Evolutionary conservation across 2,888 invertebrate genomes (phyloP).

Genomic region (Aphodius granarius): DNA sequence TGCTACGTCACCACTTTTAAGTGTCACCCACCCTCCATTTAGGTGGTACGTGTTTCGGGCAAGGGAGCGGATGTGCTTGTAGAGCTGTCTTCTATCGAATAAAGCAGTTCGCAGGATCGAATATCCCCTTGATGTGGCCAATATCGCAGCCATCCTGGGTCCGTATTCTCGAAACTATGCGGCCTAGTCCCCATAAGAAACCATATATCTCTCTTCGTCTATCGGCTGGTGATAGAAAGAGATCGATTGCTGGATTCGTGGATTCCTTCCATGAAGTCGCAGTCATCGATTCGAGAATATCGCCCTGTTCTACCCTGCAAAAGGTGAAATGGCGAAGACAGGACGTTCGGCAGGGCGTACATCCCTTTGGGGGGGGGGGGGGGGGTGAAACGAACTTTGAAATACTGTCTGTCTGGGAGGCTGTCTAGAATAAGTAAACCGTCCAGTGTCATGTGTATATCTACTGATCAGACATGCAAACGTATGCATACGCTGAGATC

Average conservation of each 20-base stretch:
- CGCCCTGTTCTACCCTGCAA: too few species aligned
- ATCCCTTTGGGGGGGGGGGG: slow-evolving; percentile 1
- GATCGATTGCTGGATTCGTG: too few species aligned
- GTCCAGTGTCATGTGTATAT: not conserved
- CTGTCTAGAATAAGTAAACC: not conserved
- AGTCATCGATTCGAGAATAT: too few species aligned
- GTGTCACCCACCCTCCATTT: not conserved
- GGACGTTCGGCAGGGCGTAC: not conserved
- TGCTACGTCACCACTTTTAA: not conserved
- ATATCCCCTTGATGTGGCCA: not conserved
- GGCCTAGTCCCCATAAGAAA: too few species aligned
- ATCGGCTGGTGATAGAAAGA: too few species aligned
- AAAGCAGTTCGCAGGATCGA: not conserved
- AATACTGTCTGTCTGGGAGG: not conserved
- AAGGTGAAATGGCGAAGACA: not conserved
- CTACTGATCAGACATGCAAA: not conserved
- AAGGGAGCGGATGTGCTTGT: not conserved
- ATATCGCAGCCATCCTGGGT: not conserved
- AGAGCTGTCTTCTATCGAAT: not conserved
- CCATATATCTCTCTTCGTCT: too few species aligned
- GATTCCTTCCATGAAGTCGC: too few species aligned
- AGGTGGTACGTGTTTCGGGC: not conserved
- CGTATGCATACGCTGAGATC: not conserved
- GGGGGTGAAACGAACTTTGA: not conserved
- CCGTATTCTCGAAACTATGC: too few species aligned